phyloP scores from a whole-genome alignment of 2,888 invertebrate species.

The Orchestes rusci region DNA sequence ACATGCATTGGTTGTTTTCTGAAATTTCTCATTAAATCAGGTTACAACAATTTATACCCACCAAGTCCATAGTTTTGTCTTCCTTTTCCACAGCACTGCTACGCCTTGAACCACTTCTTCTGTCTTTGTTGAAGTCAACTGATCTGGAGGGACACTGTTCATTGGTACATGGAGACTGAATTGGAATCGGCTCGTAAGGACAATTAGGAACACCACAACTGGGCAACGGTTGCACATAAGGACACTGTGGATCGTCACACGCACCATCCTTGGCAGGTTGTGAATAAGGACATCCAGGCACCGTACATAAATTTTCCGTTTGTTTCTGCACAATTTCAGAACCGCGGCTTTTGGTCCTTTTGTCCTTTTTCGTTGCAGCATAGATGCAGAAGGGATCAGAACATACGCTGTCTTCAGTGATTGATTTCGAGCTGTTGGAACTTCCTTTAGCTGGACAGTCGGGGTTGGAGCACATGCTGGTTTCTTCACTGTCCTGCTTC shows the following conservation, averaged over 20 bases:
- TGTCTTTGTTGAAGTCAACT: conserved; percentile 9
- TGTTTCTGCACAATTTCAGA: no score
- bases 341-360: background rate
- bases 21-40: no score
- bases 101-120: no score
- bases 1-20: conserved; percentile 10
- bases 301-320: no score
- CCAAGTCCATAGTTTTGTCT: no score
- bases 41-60: no score
- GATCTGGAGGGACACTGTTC: conserved; percentile 14
- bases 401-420: no score
- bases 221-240: conserved; percentile 27
- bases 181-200: conserved; percentile 28
- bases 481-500: conserved; percentile 1
- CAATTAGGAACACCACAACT: conserved; percentile 31
- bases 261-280: conserved; percentile 2
- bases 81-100: no score
- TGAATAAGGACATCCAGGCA: conserved; percentile 27
- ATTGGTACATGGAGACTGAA: conserved; percentile 11
- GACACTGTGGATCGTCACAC: conserved; percentile 31
- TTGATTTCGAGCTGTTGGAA: conserved; percentile 5
- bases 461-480: conserved; percentile 15
- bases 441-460: conserved; percentile 8
- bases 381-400: conserved; percentile 29
- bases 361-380: conserved; percentile 10